Conservation (phyloP, 2,797 vertebrate genomes). For the Erpetoichthys calabaricus region DNA sequence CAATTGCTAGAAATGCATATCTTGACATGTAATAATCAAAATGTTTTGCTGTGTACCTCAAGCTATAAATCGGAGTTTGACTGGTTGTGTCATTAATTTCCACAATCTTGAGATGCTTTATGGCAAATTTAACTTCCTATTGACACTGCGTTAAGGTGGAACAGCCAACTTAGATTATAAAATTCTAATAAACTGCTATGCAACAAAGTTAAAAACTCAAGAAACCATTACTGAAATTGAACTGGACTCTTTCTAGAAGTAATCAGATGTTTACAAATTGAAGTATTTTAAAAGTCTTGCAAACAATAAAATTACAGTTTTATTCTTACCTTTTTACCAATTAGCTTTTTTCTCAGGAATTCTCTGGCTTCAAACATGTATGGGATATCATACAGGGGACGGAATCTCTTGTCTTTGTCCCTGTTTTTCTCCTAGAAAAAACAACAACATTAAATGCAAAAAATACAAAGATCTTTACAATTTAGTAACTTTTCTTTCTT, state of each 20-base stretch:
- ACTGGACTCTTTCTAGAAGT: not conserved
- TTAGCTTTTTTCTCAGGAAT: constrained; percentile 93
- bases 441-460: constrained; percentile 1
- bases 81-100: not conserved
- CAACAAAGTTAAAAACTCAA: too few relatives aligned
- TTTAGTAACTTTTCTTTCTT: too few relatives aligned
- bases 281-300: not conserved
- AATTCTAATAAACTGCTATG: too few relatives aligned
- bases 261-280: not conserved
- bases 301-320: not conserved
- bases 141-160: too few relatives aligned
- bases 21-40: too few relatives aligned
- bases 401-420: constrained; percentile 94
- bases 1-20: too few relatives aligned
- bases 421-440: constrained; percentile 58
- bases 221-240: not conserved
- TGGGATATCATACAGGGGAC: constrained; percentile 91
- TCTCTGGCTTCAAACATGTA: constrained; percentile 98
- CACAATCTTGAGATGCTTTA: too few relatives aligned
- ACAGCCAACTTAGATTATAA: too few relatives aligned
- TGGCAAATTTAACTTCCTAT: too few relatives aligned
- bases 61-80: not conserved
- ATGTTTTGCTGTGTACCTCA: not conserved
- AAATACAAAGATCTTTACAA: not conserved
- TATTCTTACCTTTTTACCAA: constrained; percentile 80